A percentile compares a stretch with the other conserved stretches of the same genome.
These are phyloP conservation scores for Esox masquinongy DNA, from an alignment of 2,797 vertebrate species.

Conservation along the genomic window DNA sequence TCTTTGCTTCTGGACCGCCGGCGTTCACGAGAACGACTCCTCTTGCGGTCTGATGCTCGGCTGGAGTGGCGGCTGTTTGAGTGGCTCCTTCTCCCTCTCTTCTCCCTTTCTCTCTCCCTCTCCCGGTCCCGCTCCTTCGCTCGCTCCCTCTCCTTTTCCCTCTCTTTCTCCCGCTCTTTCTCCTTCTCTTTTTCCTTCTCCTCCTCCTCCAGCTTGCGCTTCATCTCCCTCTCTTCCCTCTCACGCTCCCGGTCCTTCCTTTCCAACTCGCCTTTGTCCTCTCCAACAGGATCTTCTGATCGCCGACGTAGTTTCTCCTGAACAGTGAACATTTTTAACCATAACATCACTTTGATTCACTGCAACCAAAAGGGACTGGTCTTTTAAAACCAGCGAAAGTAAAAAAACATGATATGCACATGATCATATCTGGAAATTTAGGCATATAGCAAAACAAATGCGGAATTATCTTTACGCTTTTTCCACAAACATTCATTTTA, in stretches of 20 bases:
- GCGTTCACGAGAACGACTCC: constrained; percentile 91
- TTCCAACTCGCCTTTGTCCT: constrained; percentile 80
- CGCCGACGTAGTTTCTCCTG: constrained; percentile 81
- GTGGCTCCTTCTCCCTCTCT: constrained; percentile 85
- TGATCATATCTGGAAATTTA: not conserved
- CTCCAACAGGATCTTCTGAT: constrained; percentile 87
- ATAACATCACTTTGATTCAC: not conserved
- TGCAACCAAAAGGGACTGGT: not conserved
- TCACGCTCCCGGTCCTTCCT: constrained; percentile 77
- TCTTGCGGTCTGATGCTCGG: constrained; percentile 87
- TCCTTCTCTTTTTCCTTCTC: constrained; percentile 86
- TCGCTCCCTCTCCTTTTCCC: constrained; percentile 81
- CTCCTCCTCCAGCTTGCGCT: constrained; percentile 82
- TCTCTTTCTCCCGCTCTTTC: constrained; percentile 82
- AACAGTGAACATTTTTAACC: not conserved
- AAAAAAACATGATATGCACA: no score
- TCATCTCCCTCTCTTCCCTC: constrained; percentile 78
- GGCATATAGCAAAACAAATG: not conserved
- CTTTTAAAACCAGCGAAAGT: not conserved
- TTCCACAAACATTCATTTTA: not conserved
- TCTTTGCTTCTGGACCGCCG: constrained; percentile 94
- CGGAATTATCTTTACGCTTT: not conserved
- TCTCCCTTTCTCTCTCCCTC: constrained; percentile 84
- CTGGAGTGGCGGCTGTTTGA: constrained; percentile 94
- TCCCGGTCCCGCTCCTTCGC: constrained; percentile 82